Base-by-base conservation (phyloP, 2,113 vertebrate genomes). In the Syngnathus scovelli region DNA sequence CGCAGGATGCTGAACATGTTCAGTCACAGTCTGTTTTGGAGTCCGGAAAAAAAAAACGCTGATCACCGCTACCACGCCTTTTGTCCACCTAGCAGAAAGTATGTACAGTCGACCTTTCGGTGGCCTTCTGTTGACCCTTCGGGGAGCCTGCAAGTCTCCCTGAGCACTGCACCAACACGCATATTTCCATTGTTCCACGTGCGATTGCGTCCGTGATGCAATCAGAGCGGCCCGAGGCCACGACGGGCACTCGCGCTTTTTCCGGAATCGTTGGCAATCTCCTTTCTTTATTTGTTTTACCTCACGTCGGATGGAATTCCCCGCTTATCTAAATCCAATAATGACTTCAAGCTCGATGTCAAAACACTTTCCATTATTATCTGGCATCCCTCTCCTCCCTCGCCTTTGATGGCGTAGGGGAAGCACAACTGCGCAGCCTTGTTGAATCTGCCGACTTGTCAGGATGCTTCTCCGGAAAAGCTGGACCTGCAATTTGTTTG, bases 341-440 rank as follows among this genome's bases (percentile, higher is more conserved):
- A 92, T 90, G 88, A 89, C 83, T 83, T 84, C 83, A 84, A 87
- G 69, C 82, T 81, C 83, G 64, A 86, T 89, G 88, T 90, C 86
- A 89, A 85, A 88, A 87, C 85, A 87, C 71, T 83, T 87, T 86
- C 83, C 82, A 84, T 81, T 80, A 80, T 80, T 71, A 82, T 81
- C 78, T 72, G 64, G 79, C 48, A 69, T 54, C 12, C 41, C 64
- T 62, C 52, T 13, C 69, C 68, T 71, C 9, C 21, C 38, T 74
- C 7, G 19, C 51, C 74, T 86, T 89, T 89, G 81, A 87, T 87
- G 77, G 33, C 43, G 61, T 61, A 83, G 68, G 33, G 79, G 75
- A 58, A 36, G 15, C 27, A 3, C 13, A 33, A 58, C 13, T 6
- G 2, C 46, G 61, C 67, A 77, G 65, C 65, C 79, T 78, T 82